Evolutionary conservation across 2,888 invertebrate genomes (phyloP).

Genomic region (Priocnemis perturbator): DNA sequence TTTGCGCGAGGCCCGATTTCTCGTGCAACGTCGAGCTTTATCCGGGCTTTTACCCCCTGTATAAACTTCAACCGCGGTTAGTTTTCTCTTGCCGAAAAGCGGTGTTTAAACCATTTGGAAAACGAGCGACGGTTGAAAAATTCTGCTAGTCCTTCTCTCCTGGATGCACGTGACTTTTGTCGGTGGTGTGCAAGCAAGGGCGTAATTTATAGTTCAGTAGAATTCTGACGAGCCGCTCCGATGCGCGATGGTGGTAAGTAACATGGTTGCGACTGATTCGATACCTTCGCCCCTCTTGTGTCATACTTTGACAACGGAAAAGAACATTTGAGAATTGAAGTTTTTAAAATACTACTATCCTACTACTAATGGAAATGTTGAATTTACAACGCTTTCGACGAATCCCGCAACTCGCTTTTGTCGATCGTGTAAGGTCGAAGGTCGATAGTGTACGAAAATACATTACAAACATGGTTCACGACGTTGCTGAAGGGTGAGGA

Average conservation of each 20-base stretch:
- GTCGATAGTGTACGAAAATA: constrained; percentile 12
- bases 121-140: constrained; percentile 11
- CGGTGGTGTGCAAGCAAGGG: no score
- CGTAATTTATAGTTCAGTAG: constrained; percentile 49
- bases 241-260: no score
- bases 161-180: no score
- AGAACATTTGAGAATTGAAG: no score
- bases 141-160: no score
- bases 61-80: not conserved
- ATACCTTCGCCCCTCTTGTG: no score
- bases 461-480: no score
- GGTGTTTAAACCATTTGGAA: not conserved
- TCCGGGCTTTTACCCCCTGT: not conserved
- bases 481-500: constrained; percentile 21
- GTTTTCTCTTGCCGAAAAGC: not conserved
- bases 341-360: no score
- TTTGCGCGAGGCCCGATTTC: not conserved
- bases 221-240: constrained; percentile 26
- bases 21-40: not conserved
- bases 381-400: no score
- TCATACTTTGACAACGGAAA: no score
- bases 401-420: no score
- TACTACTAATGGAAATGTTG: no score
- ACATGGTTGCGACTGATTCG: constrained; percentile 17
- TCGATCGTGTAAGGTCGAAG: not conserved